phyloP scores from a whole-genome alignment of 2,113 vertebrate species.

The Melospiza melodia region DNA sequence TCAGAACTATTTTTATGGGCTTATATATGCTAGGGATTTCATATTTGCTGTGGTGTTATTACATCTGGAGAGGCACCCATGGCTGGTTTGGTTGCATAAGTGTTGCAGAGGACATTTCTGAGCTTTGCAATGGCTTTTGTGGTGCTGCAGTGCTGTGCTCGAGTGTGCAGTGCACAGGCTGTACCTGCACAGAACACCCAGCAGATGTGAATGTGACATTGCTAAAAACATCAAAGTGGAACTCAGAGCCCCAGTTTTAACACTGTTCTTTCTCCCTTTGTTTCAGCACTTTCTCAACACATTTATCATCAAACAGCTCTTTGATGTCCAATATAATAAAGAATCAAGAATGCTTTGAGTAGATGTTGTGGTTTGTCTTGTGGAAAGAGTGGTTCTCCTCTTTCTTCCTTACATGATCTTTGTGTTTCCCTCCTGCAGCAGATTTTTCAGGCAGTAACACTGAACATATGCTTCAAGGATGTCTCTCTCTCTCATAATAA shows the following conservation, averaged over 20 bases:
- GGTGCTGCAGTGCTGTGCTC: slow-evolving; percentile 1
- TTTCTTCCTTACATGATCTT: neutral
- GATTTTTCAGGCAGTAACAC: slow-evolving; percentile 34
- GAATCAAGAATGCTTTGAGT: neutral
- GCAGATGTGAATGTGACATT: slow-evolving; percentile 13
- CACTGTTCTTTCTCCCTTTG: neutral
- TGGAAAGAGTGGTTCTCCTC: neutral
- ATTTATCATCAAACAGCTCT: neutral
- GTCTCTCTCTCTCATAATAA: slow-evolving; percentile 97
- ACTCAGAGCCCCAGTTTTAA: neutral
- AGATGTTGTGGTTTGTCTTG: neutral
- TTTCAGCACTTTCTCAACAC: neutral
- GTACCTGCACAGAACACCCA: slow-evolving; percentile 17
- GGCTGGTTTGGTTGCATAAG: neutral
- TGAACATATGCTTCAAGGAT: slow-evolving; percentile 80
- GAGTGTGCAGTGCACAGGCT: slow-evolving; percentile 19
- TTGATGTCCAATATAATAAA: neutral
- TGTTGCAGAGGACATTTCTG: slow-evolving; percentile 15
- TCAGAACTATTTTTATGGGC: neutral
- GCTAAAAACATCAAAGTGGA: neutral
- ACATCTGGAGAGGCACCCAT: neutral
- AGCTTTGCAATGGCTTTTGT: slow-evolving; percentile 1
- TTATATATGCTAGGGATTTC: neutral
- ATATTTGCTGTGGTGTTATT: neutral
- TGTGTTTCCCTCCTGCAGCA: slow-evolving; percentile 26